phyloP scores from a whole-genome alignment of 2,888 invertebrate genomes.

The Allolobophora icterica region DNA sequence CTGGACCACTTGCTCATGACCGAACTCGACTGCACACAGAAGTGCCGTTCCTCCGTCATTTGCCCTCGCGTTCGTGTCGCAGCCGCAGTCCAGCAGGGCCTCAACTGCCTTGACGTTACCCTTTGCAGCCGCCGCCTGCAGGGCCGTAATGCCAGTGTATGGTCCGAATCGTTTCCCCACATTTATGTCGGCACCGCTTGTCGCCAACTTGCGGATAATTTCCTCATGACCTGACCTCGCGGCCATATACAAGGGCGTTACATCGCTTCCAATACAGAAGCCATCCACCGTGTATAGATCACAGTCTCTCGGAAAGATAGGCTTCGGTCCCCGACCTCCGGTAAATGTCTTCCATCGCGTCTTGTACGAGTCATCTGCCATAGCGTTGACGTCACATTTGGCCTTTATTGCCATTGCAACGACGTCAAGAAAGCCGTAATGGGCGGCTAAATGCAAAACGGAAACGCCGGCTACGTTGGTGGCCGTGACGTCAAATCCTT shows the following conservation, averaged over 20 bases:
- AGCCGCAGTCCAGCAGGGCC: slow-evolving; percentile 42
- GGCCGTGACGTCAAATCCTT: slow-evolving; percentile 29
- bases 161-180: slow-evolving; percentile 45
- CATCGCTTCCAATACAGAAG: slow-evolving; percentile 45
- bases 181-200: slow-evolving; percentile 45
- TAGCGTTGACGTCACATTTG: slow-evolving; percentile 39
- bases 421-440: slow-evolving; percentile 45
- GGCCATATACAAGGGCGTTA: slow-evolving; percentile 48
- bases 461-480: slow-evolving; percentile 44
- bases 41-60: slow-evolving; percentile 49
- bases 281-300: slow-evolving; percentile 45
- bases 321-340: slow-evolving; percentile 38
- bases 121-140: slow-evolving; percentile 47
- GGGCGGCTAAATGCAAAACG: slow-evolving; percentile 44
- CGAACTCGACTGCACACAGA: slow-evolving; percentile 49
- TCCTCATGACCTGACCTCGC: slow-evolving; percentile 44
- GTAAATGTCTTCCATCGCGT: slow-evolving; percentile 40
- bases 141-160: slow-evolving; percentile 45
- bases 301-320: slow-evolving; percentile 42
- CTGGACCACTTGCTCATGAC: slow-evolving; percentile 41
- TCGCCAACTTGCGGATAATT: slow-evolving; percentile 38
- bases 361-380: slow-evolving; percentile 46
- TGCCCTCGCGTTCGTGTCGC: slow-evolving; percentile 42
- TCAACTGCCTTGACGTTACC: slow-evolving; percentile 43
- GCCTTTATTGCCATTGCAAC: slow-evolving; percentile 36